Evolutionary conservation across 1,140 invertebrate genomes (phyloP), one percentile per base, ranked within the genome.

Genomic region (Zaprionus camerounensis): DNA sequence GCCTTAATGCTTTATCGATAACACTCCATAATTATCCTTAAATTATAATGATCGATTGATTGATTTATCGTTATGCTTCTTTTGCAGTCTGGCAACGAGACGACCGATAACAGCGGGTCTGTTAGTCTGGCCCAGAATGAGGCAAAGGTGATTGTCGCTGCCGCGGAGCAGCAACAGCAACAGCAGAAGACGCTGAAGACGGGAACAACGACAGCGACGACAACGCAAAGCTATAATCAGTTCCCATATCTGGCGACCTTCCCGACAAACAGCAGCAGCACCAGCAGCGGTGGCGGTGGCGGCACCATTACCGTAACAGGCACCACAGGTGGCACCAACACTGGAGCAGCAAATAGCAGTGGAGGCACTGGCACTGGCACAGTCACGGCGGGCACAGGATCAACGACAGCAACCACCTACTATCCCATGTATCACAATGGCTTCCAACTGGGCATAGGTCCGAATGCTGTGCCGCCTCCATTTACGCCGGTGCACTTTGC

Each of bases 381-480:
- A 11, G 71, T 56, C 4, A 78, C 81, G 9, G n/a, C 61, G 20
- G 38, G 41, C 41, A 46, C 41, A 20, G 41, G 6, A 7, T 9
- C 41, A 17, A 46, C 74, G 9, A 65, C 85, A 17, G 73, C 86
- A 12, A 77, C 87, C 22, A 73, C 86, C 31, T 92, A 92, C 53
- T 92, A 92, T 84, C 91, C 91, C n/a, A 92, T 92, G 91, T 92
- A 92, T 78, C 91, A 92, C 58, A 92, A 92, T 81, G 91, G 91
- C 80, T 92, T 92, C 80, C 91, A 92, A 57, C 46, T 92, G 41
- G 87, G 86, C 6, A 87, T 92, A 46, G 88, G 91, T 2, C 91
- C 91, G 5, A 92, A 91, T 62, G 78, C 88, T 11, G 91, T 92
- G 41, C 91, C 91, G 55, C 91, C 91, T 34, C 91, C 91, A 7